Conservation (phyloP, 2,797 vertebrate genomes). For the Saxicola maurus region DNA sequence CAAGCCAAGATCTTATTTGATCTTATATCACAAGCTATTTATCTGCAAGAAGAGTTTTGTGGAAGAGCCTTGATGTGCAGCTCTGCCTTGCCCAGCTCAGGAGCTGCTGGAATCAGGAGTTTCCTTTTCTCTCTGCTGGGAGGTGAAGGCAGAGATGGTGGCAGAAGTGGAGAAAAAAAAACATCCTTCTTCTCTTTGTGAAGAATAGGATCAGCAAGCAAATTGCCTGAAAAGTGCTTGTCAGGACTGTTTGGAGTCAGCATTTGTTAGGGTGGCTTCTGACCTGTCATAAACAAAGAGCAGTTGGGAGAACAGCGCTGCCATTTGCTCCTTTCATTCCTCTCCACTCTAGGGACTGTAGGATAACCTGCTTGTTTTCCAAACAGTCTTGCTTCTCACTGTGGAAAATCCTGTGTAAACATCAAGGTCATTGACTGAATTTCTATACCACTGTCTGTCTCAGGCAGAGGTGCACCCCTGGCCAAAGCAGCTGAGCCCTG, state of each 20-base stretch:
- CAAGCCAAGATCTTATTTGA: background rate
- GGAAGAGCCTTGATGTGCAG: background rate
- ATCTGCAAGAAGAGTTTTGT: background rate
- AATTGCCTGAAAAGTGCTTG: background rate
- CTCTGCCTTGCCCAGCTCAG: background rate
- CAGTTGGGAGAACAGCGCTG: background rate
- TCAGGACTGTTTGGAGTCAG: background rate
- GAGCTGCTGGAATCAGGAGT: background rate
- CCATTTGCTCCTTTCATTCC: background rate
- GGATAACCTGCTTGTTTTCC: background rate
- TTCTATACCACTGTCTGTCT: accelerated
- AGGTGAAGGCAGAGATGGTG: background rate
- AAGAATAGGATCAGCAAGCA: background rate
- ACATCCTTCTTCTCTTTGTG: accelerated
- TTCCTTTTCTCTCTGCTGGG: background rate
- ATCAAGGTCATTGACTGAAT: background rate
- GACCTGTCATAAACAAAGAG: background rate
- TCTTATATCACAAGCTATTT: background rate
- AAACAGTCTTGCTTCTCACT: background rate
- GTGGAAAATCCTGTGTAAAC: background rate
- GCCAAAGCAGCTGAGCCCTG: background rate
- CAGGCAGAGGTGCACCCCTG: background rate
- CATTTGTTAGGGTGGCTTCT: background rate
- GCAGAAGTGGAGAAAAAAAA: background rate
- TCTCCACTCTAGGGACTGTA: background rate